These are phyloP conservation scores for Andricus quercusramuli DNA, from an alignment of 2,888 invertebrate species.

Conservation along the genomic window DNA sequence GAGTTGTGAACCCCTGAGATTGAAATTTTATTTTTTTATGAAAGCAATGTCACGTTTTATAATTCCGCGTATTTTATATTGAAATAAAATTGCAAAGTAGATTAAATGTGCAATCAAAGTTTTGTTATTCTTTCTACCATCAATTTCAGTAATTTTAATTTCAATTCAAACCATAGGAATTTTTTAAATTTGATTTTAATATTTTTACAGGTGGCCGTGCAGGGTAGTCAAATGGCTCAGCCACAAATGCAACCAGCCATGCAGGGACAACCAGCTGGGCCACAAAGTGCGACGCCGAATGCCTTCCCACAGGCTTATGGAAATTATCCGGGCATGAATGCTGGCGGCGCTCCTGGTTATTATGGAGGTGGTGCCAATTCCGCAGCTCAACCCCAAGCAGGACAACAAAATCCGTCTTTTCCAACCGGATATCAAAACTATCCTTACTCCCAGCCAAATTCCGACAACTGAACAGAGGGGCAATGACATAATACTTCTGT, in stretches of 20 bases:
- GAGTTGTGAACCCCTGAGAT: no score
- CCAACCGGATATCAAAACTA: conserved; percentile 76
- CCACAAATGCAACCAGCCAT: conserved; percentile 72
- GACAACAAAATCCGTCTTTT: conserved; percentile 75
- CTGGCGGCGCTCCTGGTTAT: conserved; percentile 71
- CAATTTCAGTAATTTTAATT: no score
- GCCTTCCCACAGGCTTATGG: conserved; percentile 76
- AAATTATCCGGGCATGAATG: conserved; percentile 75
- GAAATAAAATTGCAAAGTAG: no score
- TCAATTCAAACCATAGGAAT: no score
- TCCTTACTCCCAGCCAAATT: conserved; percentile 73
- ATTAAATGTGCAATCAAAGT: no score
- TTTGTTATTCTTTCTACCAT: no score
- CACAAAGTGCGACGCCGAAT: conserved; percentile 67
- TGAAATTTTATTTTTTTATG: no score
- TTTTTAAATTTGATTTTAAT: conserved; percentile 2
- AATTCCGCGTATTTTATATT: no score
- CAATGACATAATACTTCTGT: conserved; percentile 63
- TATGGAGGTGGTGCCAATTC: conserved; percentile 71
- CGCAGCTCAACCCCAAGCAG: conserved; percentile 70
- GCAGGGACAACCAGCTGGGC: conserved; percentile 65
- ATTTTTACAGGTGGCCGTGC: conserved; percentile 67
- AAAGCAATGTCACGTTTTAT: no score
- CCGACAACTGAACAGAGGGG: conserved; percentile 71
- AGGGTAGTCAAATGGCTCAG: conserved; percentile 72